Base-by-base conservation (phyloP, 2,113 vertebrate genomes). In the Cololabis saira region DNA sequence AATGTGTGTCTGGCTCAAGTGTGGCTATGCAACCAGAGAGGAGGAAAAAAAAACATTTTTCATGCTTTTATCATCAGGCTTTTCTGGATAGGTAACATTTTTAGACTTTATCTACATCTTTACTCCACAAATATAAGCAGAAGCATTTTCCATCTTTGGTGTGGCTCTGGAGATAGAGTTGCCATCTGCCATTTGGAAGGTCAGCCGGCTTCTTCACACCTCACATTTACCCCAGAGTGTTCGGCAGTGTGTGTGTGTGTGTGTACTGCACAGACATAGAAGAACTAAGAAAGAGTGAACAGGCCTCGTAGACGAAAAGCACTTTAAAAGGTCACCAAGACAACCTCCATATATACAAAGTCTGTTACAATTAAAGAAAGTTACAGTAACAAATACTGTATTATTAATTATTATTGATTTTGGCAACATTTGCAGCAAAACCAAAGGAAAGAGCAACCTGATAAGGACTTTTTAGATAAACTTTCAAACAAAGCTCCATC, bases 1-100 rank as follows among this genome's bases (percentile, higher is more conserved):
- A 78, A 33, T 52, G 41, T 76, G 79, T 74, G 48, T 33, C 53
- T 74, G n/a, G 8, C 63, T 13, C 62, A 66, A 42, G 51, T 61
- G 56, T 22, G 37, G 43, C 70, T 53, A 68, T 19, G 64, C 73
- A 80, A 67, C 48, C 12, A 41, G 21, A n/a, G n/a, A 41, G 43
- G 2, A 5, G 43, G 45, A n/a, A 10, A 47, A 47, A 43, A 15
- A 45, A 13, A 14, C 43, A 27, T 37, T 13, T 8, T 15, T 69
- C 33, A 42, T 1, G 12, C 43, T 74, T 68, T 53, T 48, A 65
- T 71, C 27, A 52, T 18, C 59, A 48, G 22, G 43, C 61, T 44
- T 43, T 63, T 60, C 51, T 53, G n/a, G 61, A 53, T 12, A 7
- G 12, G 30, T 55, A 15, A 18, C 10, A 53, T 15, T 43, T 55